Evolutionary conservation across 2,888 invertebrate species (phyloP).

Genomic region (Lithosia quadra): DNA sequence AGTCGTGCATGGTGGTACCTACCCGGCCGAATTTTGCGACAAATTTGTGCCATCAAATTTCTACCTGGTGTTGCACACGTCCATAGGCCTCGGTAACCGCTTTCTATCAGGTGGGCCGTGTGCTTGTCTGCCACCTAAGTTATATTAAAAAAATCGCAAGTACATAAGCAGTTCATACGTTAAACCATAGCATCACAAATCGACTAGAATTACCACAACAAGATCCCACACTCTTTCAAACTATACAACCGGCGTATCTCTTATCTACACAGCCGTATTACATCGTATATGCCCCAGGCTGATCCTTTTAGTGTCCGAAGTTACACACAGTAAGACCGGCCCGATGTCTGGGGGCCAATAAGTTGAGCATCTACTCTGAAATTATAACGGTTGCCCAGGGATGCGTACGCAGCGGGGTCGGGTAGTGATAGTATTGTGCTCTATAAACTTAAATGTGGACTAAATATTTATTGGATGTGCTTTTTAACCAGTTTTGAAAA

Average conservation of each 20-base stretch:
- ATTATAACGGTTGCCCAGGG: constrained; percentile 46
- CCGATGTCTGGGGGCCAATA: constrained; percentile 54
- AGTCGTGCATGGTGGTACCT: too few relatives aligned
- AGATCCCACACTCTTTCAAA: neutral
- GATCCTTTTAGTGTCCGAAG: constrained; percentile 43
- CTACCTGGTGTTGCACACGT: too few relatives aligned
- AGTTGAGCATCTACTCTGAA: constrained; percentile 47
- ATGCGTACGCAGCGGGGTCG: constrained; percentile 31
- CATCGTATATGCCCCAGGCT: constrained; percentile 38
- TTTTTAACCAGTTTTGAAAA: neutral
- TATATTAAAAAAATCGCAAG: too few relatives aligned
- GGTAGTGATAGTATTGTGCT: constrained; percentile 1
- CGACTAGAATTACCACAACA: neutral
- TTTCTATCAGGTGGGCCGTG: too few relatives aligned
- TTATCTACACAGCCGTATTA: constrained; percentile 25
- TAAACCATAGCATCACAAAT: neutral
- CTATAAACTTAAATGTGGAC: neutral
- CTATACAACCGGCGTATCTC: neutral
- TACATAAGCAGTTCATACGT: neutral
- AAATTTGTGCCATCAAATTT: too few relatives aligned
- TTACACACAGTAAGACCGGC: constrained; percentile 40
- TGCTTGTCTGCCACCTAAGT: too few relatives aligned
- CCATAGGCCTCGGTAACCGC: too few relatives aligned
- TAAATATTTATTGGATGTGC: constrained; percentile 14
- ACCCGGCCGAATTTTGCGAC: too few relatives aligned